Evolutionary conservation across 2,113 vertebrate species (phyloP), one percentile per base, ranked within the genome.

Genomic region (Dicaeum eximium): DNA sequence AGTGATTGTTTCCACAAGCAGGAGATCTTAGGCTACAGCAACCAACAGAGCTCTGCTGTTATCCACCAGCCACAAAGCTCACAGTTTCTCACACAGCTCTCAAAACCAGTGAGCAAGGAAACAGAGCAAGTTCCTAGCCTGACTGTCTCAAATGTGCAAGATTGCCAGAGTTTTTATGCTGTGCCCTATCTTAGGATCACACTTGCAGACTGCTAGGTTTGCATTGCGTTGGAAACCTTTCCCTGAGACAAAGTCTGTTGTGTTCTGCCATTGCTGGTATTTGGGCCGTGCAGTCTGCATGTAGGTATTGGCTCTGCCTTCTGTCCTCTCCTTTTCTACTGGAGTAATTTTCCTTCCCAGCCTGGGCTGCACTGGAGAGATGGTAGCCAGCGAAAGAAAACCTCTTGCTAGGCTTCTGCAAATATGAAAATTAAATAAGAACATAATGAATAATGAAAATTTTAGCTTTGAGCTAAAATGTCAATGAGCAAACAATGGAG

Each of bases 171-270:
- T 33, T 66, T 83, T 88, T 61, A 19, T 31, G 12, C 8, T 40
- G 37, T 50, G n/a, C 16, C 48, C 4, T 31, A 35, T 80, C 40
- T 74, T 64, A 31, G 9, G 65, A 79, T 67, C 37, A 22, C 50
- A 22, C 37, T 44, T 71, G n/a, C 38, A 86, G 75, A 38, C 50
- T 74, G 44, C 35, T 44, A 37, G 22, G 7, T n/a, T 83, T 71
- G 33, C 3, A 3, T 19, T 58, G 8, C 18, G 6, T 0, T 22
- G 28, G 42, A 65, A 72, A 57, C 3, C 4, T 2, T 35, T 87
- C 40, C 50, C 28, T 54, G 35, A 77, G 45, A 70, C 28, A 57
- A 58, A 40, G 24, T 9, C 57, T 27, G 18, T 12, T 61, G 21
- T 6, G 51, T 65, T 85, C 60, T 80, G 40, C 30, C 5, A 2